Evolutionary conservation across 2,888 invertebrate species (phyloP), one percentile per base, ranked within the genome.

Genomic region (Tetramorium bicarinatum): DNA sequence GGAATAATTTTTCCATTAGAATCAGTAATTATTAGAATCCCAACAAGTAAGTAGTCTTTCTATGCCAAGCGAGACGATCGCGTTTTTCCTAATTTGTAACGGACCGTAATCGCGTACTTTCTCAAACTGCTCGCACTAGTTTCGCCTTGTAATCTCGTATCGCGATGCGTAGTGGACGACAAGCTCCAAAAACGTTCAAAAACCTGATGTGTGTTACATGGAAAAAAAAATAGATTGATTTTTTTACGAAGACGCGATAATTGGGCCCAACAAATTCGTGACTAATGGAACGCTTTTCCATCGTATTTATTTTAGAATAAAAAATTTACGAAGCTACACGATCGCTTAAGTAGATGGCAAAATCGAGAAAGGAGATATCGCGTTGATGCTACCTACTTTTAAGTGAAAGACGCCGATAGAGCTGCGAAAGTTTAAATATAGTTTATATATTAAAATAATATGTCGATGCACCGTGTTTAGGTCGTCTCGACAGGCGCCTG

Each of bases 1-100:
- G 8, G 80, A 54, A 77, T 77, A 82, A 82, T 82, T 64, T 13
- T n/a, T 52, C 34, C 52, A 64, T 77, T 44, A 81, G n/a, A 49
- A 76, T 62, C 29, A 66, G 25, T 44, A 62, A 81, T 81, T 34
- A 76, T 52, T 38, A 44, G 44, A 77, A 77, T 77, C 34, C 47
- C 29, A 47, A 66, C 54, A 54, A 25, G 56, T 44, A 47, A 71
- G 69, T 25, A 21, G 25, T 61, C 15, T 66, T 56, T 80, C 38
- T 15, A 29, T 29, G 59, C 59, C 72, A 47, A 69, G 71, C 56
- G 77, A 66, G 41, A 77, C 21, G 49, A 80, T 80, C 72, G 71
- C 79, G 71, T 80, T 80, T 80, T 79, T 80, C 25, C 54, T 71
- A 80, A 80, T 80, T 80, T 80, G 79, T 80, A 80, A 80, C 79